Evolutionary conservation across 1,140 invertebrate genomes (phyloP), one percentile per base, ranked within the genome.

Genomic region (Hydropsyche tenuis): DNA sequence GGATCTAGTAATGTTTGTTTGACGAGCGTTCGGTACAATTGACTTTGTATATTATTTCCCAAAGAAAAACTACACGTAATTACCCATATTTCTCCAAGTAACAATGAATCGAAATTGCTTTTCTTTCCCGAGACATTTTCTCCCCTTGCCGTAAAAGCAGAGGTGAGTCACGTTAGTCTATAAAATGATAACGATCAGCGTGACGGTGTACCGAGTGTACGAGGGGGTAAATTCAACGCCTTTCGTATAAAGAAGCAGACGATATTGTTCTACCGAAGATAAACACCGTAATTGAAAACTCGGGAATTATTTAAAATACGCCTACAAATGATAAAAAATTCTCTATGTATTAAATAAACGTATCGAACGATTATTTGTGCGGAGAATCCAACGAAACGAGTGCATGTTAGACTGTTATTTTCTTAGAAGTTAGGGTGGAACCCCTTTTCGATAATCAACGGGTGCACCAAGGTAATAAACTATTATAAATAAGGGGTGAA

Each of bases 101-200:
- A 69, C 45, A 69, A 71, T 62, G 69, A 71, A 20, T 25, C 23
- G 51, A 53, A 37, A 37, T 18, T 43, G 62, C 62, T 53, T 71
- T 71, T 56, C 22, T 30, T 37, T 63, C 23, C 16, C 51, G 16
- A 72, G 70, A 72, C 53, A 48, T 72, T 63, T 64, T 25, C 56
- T 27, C 70, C 70, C 46, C 56, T 64, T 11, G 23, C 16, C n/a
- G 16, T 64, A 46, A 60, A 70, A 68, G 20, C 65, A 25, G 23
- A 60, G 70, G 70, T 72, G 70, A 72, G 70, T 72, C 70, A 72
- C 70, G 70, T 72, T 64, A 66, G 27, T 27, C 20, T 65, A 73
- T 69, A 73, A 73, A 73, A 60, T 66, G 72, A 73, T 73, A 73
- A 56, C 72, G 23, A 73, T 73, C 72, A 30, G 46, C 71, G 71